A percentile compares a stretch with the other conserved stretches of the same genome.
phyloP scores from a whole-genome alignment of 2,797 vertebrate genomes.

The Rhinatrema bivittatum region DNA sequence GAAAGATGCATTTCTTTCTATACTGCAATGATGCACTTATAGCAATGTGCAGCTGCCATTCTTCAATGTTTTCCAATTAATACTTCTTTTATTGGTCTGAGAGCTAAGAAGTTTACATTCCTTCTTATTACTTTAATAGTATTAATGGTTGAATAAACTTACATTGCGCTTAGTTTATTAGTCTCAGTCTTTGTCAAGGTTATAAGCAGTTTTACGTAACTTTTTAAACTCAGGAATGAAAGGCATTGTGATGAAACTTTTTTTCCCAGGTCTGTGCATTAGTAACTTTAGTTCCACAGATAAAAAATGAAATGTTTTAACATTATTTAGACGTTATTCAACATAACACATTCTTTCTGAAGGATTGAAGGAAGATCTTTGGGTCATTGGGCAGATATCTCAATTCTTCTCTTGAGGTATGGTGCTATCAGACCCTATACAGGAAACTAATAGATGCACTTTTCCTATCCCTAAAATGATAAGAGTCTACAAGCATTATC shows the following conservation, averaged over 20 bases:
- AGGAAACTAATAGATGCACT: background rate
- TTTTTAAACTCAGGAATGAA: no score
- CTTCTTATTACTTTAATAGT: constrained; percentile 27
- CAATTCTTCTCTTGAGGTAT: background rate
- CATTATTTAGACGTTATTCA: no score
- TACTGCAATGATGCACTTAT: background rate
- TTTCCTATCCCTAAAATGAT: background rate
- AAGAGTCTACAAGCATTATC: background rate
- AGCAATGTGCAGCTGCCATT: constrained; percentile 14
- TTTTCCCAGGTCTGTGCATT: constrained; percentile 6
- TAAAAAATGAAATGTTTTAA: constrained; percentile 27
- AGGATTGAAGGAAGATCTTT: background rate
- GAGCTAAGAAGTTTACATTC: constrained; percentile 20
- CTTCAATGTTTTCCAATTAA: constrained; percentile 19
- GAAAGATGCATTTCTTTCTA: constrained; percentile 1
- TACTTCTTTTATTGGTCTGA: constrained; percentile 28
- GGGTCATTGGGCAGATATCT: background rate
- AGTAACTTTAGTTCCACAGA: constrained; percentile 19
- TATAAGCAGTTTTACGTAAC: constrained; percentile 11
- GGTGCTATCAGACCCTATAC: background rate
- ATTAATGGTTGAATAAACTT: constrained; percentile 19
- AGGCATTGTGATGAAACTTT: background rate
- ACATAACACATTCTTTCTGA: constrained; percentile 11
- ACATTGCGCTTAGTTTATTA: constrained; percentile 18
- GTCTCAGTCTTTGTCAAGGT: constrained; percentile 15